Conservation (phyloP, 2,113 vertebrate genomes). For the Osmerus mordax region DNA sequence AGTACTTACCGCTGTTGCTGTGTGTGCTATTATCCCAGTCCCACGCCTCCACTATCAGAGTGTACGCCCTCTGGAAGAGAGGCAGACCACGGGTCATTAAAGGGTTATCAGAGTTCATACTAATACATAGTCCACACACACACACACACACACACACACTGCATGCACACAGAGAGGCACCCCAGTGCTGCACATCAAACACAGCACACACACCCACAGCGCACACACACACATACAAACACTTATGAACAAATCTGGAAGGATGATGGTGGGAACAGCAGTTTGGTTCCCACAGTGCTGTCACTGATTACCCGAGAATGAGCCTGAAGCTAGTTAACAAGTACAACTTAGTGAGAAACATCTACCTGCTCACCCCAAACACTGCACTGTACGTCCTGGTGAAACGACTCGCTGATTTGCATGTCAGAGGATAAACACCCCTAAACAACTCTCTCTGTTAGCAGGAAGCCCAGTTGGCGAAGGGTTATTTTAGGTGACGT, state of each 20-base stretch:
- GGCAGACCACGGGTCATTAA: constrained; percentile 4
- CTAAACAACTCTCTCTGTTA: too few relatives aligned
- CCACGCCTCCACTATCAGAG: constrained; percentile 91
- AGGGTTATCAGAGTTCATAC: constrained; percentile 5
- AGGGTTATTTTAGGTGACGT: too few relatives aligned
- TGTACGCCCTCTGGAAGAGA: constrained; percentile 71
- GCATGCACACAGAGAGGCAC: not conserved
- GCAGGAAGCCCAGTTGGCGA: too few relatives aligned
- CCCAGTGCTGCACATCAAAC: not conserved
- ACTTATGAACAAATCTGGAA: constrained; percentile 16
- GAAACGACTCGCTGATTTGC: too few relatives aligned
- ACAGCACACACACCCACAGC: constrained; percentile 13
- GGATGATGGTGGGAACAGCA: constrained; percentile 40
- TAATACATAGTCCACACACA: constrained; percentile 17
- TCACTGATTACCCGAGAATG: constrained; percentile 59
- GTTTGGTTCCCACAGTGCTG: constrained; percentile 55
- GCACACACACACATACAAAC: constrained; percentile 17
- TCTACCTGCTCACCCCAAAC: constrained; percentile 17
- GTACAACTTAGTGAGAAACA: constrained; percentile 21
- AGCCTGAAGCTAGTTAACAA: constrained; percentile 43
- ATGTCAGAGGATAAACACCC: too few relatives aligned
- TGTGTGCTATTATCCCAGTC: constrained; percentile 87
- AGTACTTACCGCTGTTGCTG: constrained; percentile 77
- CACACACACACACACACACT: constrained; percentile 10
- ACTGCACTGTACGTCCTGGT: too few relatives aligned